These are phyloP conservation scores for Salticus scenicus DNA, from an alignment of 2,888 invertebrate species.

Conservation along the genomic window DNA sequence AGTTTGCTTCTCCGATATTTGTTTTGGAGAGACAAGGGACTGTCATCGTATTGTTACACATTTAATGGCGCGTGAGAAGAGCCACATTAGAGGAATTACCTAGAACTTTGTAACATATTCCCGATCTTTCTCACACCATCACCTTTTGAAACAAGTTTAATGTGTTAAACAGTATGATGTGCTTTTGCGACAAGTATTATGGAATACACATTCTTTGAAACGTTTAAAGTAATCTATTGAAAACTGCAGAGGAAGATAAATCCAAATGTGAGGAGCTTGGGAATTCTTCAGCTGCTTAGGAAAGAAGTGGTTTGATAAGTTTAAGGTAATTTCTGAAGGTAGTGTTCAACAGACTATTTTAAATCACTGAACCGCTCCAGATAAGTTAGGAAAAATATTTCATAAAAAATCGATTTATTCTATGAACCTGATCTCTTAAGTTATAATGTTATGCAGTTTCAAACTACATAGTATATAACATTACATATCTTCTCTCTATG, in stretches of 20 bases:
- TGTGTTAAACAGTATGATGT: neutral
- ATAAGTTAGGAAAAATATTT: no score
- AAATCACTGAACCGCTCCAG: no score
- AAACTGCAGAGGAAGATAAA: neutral
- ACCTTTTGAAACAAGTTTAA: neutral
- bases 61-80: conserved; percentile 12
- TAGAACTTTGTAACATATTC: neutral
- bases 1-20: conserved; percentile 1
- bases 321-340: neutral
- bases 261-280: neutral
- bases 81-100: neutral
- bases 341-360: neutral
- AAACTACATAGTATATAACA: no score
- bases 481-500: no score
- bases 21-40: conserved; percentile 13
- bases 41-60: conserved; percentile 7
- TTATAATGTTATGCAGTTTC: no score
- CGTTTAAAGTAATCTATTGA: neutral
- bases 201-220: neutral
- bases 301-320: neutral
- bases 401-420: no score
- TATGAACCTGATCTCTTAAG: no score
- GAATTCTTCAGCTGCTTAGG: neutral
- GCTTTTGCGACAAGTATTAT: neutral
- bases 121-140: neutral